Base-by-base conservation (phyloP, 2,888 invertebrate genomes). In the Orthonevra nobilis region DNA sequence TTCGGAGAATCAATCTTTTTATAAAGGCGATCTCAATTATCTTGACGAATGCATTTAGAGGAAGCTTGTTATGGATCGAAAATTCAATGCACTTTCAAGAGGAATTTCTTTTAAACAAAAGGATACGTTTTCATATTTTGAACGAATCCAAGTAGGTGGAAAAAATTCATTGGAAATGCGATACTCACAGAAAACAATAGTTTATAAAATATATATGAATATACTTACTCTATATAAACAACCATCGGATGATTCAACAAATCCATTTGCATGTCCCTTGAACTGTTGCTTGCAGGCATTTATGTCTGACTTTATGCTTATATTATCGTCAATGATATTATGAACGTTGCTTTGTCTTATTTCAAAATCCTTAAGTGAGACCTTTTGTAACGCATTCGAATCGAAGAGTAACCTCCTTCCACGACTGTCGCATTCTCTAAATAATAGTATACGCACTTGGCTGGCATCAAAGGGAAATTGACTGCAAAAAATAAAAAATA, bases 351-450 rank as follows among this genome's bases (percentile, higher is more conserved):
- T 73, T 5, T 56, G 54, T 44, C 54, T 61, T 50, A 79, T 61
- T 72, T 73, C 79, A n/a, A 79, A 14, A 52, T 87, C 86, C 58
- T 85, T 86, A 0, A 91, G 84, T 73, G 90, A 89, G 54, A 92
- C 89, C 89, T 92, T 92, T 85, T 92, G 90, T 84, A 92, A 90
- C 10, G 93, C 91, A 81, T 92, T 91, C 0, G 96, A 96, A 88
- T 97, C 97, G 87, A 96, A 97, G 58, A 97, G 90, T 30, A 97
- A 90, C 83, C 93, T 93, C 74, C 95, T 91, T 19, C 95, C 96
- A 75, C 93, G 91, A 89, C 93, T 92, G 86, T 96, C 96, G 87
- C 95, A 95, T 90, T 97, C 97, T 86, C 93, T 92, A 89, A 94
- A 96, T 82, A 97, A 90, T 85, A 97, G 91, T 84, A 97, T 91